Evolutionary conservation across 53 echinoderm and acorn worm species (phyloP).

Genomic region (Luidia sarsii): DNA sequence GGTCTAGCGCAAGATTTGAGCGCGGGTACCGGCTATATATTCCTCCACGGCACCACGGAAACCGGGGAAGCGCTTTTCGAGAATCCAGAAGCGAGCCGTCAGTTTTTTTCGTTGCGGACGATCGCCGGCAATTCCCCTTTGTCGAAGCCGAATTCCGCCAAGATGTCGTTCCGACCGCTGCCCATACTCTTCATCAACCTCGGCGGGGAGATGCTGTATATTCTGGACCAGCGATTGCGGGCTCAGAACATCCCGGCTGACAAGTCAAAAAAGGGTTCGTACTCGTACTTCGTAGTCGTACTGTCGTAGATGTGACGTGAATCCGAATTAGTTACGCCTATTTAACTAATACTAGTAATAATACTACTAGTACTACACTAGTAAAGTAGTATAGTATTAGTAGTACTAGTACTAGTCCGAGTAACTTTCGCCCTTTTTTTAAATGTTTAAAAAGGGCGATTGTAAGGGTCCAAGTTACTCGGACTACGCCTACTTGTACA

Average conservation of each 20-base stretch:
- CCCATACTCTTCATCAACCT: slow-evolving; percentile 94
- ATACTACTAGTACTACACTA: no score
- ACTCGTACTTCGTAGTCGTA: no score
- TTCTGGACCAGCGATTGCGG: slow-evolving; percentile 90
- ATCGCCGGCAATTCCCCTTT: no score
- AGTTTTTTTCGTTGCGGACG: no score
- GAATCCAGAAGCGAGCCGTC: no score
- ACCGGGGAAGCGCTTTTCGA: slow-evolving; percentile 40
- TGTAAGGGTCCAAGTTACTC: no score
- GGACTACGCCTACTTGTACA: no score
- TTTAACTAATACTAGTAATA: neutral
- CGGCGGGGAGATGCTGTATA: slow-evolving; percentile 98
- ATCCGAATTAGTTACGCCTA: slow-evolving; percentile 1
- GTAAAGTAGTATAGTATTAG: no score
- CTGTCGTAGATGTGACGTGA: no score
- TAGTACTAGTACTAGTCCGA: no score
- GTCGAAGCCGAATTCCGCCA: neutral
- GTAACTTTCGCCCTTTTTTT: no score
- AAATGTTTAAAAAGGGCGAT: no score
- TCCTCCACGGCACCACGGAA: slow-evolving; percentile 18
- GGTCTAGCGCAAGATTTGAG: neutral
- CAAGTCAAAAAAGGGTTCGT: slow-evolving; percentile 87
- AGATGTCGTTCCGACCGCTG: slow-evolving; percentile 86
- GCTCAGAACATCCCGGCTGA: slow-evolving; percentile 93
- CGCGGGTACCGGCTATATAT: neutral